Base-by-base conservation (phyloP, 2,888 invertebrate species). In the Erannis defoliaria region DNA sequence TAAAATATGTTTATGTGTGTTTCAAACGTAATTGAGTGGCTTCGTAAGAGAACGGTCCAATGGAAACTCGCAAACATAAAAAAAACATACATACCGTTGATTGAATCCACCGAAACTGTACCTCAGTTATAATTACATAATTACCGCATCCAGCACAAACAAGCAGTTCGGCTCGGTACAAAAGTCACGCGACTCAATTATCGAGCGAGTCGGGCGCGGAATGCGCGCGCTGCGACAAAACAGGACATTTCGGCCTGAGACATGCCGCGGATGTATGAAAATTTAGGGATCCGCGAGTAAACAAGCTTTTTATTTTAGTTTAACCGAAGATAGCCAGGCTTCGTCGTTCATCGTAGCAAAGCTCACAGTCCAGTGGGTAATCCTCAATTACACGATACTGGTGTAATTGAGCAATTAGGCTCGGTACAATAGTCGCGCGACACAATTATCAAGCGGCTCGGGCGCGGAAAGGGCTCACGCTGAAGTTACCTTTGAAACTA, bases 101-200 rank as follows among this genome's bases (percentile, higher is more conserved):
- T 59, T 48, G 16, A 55, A 38, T 50, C 42, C 49, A 40, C n/a
- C 16, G 19, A 45, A 46, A 29, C 50, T 43, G 38, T 50, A 37
- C 51, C 43, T 55, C 54, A 49, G 61, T 31, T 51, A 40, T 61
- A 61, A 61, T 50, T 16, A 61, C 18, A 23, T 37, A 51, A 61
- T 55, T 26, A 40, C n/a, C n/a, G 31, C 35, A 35, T 49, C 21
- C 42, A 19, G 33, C 48, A 29, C 49, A 57, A 42, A 8, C 43
- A 62, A 55, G 50, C 35, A 51, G 51, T 26, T 31, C 35, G 42
- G 45, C 43, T 23, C 21, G 40, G 59, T 55, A 63, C 63, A 62
- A 65, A 66, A 63, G 57, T 64, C 64, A 66, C 64, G 67, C 64
- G 50, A 37, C 50, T 50, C 66, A 70, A 68, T 70, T 70, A 70